These are phyloP conservation scores for Sphinx pinastri DNA, from an alignment of 2,888 invertebrate genomes.

Conservation along the genomic window DNA sequence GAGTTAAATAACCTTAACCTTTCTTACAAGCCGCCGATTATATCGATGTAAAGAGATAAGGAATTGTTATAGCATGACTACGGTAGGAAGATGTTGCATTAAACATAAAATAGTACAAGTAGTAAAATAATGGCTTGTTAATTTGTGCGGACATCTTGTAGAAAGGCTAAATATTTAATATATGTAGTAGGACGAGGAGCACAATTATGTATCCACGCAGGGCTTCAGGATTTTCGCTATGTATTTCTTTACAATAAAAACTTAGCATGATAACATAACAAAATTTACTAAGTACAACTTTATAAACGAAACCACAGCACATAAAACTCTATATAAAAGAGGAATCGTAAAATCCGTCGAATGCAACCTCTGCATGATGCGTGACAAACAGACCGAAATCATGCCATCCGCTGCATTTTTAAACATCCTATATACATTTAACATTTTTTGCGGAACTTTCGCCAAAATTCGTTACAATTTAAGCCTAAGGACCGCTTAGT, in stretches of 20 bases:
- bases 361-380: conserved; percentile 3
- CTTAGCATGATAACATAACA: neutral
- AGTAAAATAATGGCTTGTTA: too few relatives aligned
- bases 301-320: neutral
- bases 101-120: too few relatives aligned
- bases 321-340: conserved; percentile 7
- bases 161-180: too few relatives aligned
- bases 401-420: conserved; percentile 11
- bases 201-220: too few relatives aligned
- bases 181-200: too few relatives aligned
- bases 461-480: neutral
- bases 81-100: neutral
- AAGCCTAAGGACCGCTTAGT: neutral
- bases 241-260: too few relatives aligned
- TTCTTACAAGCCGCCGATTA: neutral
- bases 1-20: conserved; percentile 6
- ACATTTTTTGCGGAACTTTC: neutral
- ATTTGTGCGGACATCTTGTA: too few relatives aligned
- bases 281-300: too few relatives aligned
- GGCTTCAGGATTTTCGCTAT: too few relatives aligned
- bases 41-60: neutral
- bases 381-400: conserved; percentile 16
- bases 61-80: neutral
- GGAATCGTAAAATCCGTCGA: neutral
- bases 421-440: conserved; percentile 5